Percentiles rank a stretch among this genome's conserved stretches.
Evolutionary conservation across 2,797 vertebrate species (phyloP).

Genomic region (Selene dorsalis): DNA sequence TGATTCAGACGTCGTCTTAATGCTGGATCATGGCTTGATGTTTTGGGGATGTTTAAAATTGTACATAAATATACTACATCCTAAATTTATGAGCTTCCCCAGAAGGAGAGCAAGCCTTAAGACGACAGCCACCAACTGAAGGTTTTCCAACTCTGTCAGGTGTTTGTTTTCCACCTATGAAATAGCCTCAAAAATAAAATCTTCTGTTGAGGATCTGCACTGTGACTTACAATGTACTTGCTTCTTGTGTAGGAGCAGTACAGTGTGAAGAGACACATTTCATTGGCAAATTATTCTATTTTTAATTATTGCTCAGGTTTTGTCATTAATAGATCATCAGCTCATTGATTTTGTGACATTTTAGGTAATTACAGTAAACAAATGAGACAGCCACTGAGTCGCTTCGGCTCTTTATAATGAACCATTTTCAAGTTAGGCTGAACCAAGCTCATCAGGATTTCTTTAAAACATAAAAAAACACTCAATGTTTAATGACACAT

Average conservation of each 20-base stretch:
- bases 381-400: conserved; percentile 51
- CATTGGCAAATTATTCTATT: conserved; percentile 51
- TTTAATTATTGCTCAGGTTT: conserved; percentile 55
- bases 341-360: conserved; percentile 62
- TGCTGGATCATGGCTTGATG: conserved; percentile 5
- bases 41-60: conserved; percentile 3
- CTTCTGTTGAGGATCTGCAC: conserved; percentile 23
- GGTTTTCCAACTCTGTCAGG: conserved; percentile 3
- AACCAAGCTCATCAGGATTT: conserved; percentile 18
- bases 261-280: conserved; percentile 27
- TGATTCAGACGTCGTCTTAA: conserved; percentile 21
- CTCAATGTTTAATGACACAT: neutral
- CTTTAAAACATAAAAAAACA: neutral
- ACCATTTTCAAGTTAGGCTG: conserved; percentile 12
- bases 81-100: neutral
- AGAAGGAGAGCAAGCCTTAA: conserved; percentile 1
- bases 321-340: conserved; percentile 63
- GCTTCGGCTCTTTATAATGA: conserved; percentile 34
- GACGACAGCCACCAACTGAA: conserved; percentile 1
- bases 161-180: conserved; percentile 33
- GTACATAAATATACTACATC: neutral
- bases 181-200: conserved; percentile 2
- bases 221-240: conserved; percentile 23
- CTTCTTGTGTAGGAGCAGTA: conserved; percentile 5
- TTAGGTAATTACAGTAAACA: conserved; percentile 68